Conservation (phyloP, 1,140 invertebrate species). For the Leptopilina boulardi region DNA sequence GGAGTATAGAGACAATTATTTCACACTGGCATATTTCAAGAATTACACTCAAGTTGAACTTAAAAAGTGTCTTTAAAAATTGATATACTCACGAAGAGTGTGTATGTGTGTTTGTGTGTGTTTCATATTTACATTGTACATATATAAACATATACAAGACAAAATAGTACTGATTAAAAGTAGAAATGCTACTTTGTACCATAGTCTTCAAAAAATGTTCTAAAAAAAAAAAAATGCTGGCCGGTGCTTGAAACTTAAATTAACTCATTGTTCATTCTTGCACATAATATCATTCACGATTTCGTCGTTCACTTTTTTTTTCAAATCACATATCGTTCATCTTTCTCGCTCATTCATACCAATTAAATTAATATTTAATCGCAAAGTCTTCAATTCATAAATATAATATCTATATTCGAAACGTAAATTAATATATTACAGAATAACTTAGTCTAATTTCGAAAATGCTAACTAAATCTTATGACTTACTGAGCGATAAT, state of each 20-base stretch:
- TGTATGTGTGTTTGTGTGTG: slow-evolving; percentile 32
- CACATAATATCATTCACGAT: slow-evolving; percentile 35
- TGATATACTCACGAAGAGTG: slow-evolving; percentile 50
- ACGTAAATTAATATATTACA: slow-evolving; percentile 27
- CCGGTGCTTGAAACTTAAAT: slow-evolving; percentile 54
- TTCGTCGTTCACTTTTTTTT: slow-evolving; percentile 32
- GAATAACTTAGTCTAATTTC: slow-evolving; percentile 53
- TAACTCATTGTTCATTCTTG: slow-evolving; percentile 43
- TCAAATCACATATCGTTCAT: too few species aligned
- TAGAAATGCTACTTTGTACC: slow-evolving; percentile 62
- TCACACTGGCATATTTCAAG: slow-evolving; percentile 18
- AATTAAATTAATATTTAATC: slow-evolving; percentile 55
- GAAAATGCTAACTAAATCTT: slow-evolving; percentile 49
- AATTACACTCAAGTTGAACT: slow-evolving; percentile 5
- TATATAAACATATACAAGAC: slow-evolving; percentile 57
- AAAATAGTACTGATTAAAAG: slow-evolving; percentile 53
- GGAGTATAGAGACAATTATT: background rate
- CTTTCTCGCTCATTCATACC: slow-evolving; percentile 43
- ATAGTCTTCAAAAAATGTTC: slow-evolving; percentile 52
- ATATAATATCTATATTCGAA: slow-evolving; percentile 24
- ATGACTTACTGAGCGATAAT: slow-evolving; percentile 50
- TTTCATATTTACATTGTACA: slow-evolving; percentile 63
- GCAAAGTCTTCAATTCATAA: slow-evolving; percentile 52
- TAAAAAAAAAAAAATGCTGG: slow-evolving; percentile 50
- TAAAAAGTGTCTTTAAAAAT: slow-evolving; percentile 35